Evolutionary conservation across 2,888 invertebrate species (phyloP), one percentile per base, ranked within the genome.

Genomic region (Drosophila macrospina): DNA sequence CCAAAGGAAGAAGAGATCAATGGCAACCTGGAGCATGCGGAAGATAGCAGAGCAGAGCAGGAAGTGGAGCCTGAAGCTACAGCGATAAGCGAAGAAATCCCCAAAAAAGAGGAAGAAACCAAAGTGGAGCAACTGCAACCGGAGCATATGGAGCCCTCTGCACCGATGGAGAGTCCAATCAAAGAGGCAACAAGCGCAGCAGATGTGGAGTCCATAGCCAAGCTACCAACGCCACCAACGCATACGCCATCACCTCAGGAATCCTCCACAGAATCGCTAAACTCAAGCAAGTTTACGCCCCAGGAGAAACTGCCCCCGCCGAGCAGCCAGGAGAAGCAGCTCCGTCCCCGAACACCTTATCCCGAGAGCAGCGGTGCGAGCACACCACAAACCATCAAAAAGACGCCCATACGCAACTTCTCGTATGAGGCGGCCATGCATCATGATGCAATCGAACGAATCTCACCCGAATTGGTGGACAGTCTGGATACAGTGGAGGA

Each of bases 261-360:
- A 15, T 90, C 91, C 0, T 74, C 87, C 8, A 59, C 86, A 6
- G 74, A 60, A 16, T 90, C 91, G 0, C 8, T 73, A 0, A 78
- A 67, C 41, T 89, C 90, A 0, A 81, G 68, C 4, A 84, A 75
- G 15, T 89, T 89, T 1, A 45, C 55, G 3, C 66, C 88, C 16
- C 82, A 86, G 41, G 86, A 60, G 50, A 78, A 59, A 64, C 48
- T 20, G 60, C 72, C 10, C 4, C 13, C 56, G 0, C 42, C 42
- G 64, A 64, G n/a, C 60, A 84, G 45, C 13, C 85, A 10, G 41
- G 89, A 89, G 2, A 88, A 87, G 20, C 73, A 80, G 5, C 50
- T 88, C 10, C 90, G 92, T 7, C 91, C 92, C 0, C 86, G 78
- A 16, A 92, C 92, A 3, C 92, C 92, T 0, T 92, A 89, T 36